A percentile compares a stretch with the other conserved stretches of the same genome.
Evolutionary conservation across 2,113 vertebrate genomes (phyloP).

Genomic region (Hydrochoerus hydrochaeris): DNA sequence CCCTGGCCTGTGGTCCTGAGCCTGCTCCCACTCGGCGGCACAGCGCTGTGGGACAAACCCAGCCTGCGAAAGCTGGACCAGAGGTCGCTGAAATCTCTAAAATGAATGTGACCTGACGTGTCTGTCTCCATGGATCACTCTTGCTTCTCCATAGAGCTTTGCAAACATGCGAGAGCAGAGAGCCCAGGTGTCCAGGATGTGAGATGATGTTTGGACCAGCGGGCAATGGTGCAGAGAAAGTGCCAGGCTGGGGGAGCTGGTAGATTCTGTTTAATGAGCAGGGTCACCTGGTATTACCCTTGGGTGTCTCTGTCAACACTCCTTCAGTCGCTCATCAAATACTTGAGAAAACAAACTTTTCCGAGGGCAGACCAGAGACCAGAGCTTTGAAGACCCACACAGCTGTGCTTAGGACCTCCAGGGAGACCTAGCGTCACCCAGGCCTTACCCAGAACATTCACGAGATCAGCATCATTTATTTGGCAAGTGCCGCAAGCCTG

Average conservation of each 20-base stretch:
- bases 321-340: neutral
- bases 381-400: neutral
- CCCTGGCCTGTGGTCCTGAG: accelerated
- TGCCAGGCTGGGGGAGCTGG: neutral
- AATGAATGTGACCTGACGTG: neutral
- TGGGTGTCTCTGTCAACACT: neutral
- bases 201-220: neutral
- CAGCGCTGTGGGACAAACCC: neutral
- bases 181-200: neutral
- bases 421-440: neutral
- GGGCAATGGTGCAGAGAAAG: neutral
- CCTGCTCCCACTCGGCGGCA: accelerated
- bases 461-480: neutral
- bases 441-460: neutral
- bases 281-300: too few species aligned
- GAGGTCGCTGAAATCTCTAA: neutral
- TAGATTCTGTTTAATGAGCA: neutral
- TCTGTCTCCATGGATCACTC: neutral
- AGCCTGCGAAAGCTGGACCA: neutral
- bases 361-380: too few species aligned
- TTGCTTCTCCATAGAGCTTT: neutral
- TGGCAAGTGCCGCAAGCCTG: neutral
- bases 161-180: neutral
- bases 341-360: neutral
- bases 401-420: neutral